Base-by-base conservation (phyloP, 2,888 invertebrate species). In the Amiota minor region DNA sequence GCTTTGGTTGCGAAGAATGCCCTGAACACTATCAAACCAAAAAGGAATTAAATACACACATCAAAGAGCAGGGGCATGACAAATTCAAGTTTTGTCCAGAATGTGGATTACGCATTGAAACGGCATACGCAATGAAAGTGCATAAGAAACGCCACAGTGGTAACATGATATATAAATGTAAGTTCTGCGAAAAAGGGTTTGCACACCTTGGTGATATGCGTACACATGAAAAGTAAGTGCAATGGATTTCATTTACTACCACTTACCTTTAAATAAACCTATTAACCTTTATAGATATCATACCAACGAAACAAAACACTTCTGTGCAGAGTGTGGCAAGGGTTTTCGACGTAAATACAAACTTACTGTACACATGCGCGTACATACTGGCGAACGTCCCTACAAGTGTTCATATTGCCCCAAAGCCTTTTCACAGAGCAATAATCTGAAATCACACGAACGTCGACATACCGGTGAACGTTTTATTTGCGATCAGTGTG, bases 141-240 rank as follows among this genome's bases (percentile, higher is more conserved):
- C 91, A 91, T 76, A 91, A 91, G 91, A 80, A 91, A 55, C 84
- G 91, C 62, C 91, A 91, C 82, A 88, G 90, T 20, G 91, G 91
- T 0, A 91, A 91, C 77, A 91, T 91, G 76, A 91, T 91, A 0
- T 91, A 90, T 78, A 92, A 91, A 79, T 92, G 92, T 79, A 90
- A 90, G 84, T 92, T 88, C 80, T 92, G 92, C 75, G 90, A 89
- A 18, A 92, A 92, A 86, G 92, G 87, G 72, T 92, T 92, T 80
- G 91, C 91, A 0, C 85, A 92, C 53, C 89, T 90, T 0, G 91
- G 91, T 1, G 91, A 92, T 83, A 83, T 91, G 70, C 91, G 91
- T 14, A 90, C 92, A 1, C 92, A 92, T 75, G 92, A 92, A 80
- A 87, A 91, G 79, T 92, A 90, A 75, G 75, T 77, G 8, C 12